Base-by-base conservation (phyloP, 2,797 vertebrate genomes). In the Leptoclinus maculatus region DNA sequence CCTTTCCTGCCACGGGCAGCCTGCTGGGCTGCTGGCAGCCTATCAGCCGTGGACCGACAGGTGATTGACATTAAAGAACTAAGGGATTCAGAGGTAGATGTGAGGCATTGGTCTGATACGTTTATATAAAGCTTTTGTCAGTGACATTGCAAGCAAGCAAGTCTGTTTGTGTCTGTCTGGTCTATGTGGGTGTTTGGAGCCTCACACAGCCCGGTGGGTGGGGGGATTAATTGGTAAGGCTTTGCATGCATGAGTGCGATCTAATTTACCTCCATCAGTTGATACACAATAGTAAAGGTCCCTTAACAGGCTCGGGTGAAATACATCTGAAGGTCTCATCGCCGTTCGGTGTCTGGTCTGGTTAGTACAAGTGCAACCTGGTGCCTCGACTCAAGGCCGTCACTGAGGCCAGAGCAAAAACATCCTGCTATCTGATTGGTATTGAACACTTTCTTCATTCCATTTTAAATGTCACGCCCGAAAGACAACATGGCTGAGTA, bases 241-340 rank as follows among this genome's bases (percentile, higher is more conserved):
- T 89, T 89, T 88, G 86, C 89, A 94, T 92, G 91, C 88, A 88
- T 91, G 88, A 93, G 83, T 86, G 83, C 74, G 65, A 91, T 93
- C 89, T 93, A 91, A 94, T 93, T 95, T 93, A 93, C 89, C 88
- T 91, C 90, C 85, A 91, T 92, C 87, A 87, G 83, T 80, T 89
- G 80, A 86, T 89, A 89, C 87, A 92, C 88, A 93, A 91, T 86
- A 85, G 88, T 84, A 87, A 90, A 90, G 77, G 80, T 91, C 82
- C 78, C 83, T 83, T 87, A 93, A 90, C 88, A 92, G 87, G 80
- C 86, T 85, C 79, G 82, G 89, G 93, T 90, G 87, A 93, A 94
- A 94, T 76, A 88, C 85, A 89, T 88, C 77, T 88, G 86, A 94
- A 93, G 88, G 92, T 92, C 82, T 91, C 75, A 16, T 91, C 91